Conservation (phyloP, 1,140 invertebrate genomes). For the Rhopalosiphum padi region DNA sequence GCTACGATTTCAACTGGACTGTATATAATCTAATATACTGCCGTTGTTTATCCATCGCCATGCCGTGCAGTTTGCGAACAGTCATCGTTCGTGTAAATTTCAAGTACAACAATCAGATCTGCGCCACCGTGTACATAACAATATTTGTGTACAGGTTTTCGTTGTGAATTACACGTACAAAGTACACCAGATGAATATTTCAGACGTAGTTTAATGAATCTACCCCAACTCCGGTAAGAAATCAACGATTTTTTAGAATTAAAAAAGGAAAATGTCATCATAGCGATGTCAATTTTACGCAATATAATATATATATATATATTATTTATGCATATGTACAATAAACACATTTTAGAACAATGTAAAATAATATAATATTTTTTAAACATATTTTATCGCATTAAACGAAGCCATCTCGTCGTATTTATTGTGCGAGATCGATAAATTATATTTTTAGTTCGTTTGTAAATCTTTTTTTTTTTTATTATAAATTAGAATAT, state of each 20-base stretch:
- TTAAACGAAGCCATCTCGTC: not conserved
- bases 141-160: not conserved
- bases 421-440: not conserved
- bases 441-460: not conserved
- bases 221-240: not conserved
- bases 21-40: not conserved
- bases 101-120: not conserved
- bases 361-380: conserved; percentile 14
- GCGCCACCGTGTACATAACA: not conserved
- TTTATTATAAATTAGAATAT: not conserved
- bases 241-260: not conserved
- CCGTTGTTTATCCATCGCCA: not conserved
- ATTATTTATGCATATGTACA: not conserved
- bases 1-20: not conserved
- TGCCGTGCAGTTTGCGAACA: not conserved
- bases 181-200: not conserved
- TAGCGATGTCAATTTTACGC: not conserved
- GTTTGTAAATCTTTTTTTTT: not conserved
- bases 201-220: not conserved
- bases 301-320: not conserved
- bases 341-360: not conserved
- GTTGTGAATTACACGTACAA: not conserved
- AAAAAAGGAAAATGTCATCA: too few species aligned
- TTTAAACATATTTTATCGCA: not conserved
- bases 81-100: not conserved